A percentile compares a stretch with the other conserved stretches of the same genome.
Conservation (phyloP, 2,888 invertebrate genomes). For the Nephrotoma flavescens region DNA sequence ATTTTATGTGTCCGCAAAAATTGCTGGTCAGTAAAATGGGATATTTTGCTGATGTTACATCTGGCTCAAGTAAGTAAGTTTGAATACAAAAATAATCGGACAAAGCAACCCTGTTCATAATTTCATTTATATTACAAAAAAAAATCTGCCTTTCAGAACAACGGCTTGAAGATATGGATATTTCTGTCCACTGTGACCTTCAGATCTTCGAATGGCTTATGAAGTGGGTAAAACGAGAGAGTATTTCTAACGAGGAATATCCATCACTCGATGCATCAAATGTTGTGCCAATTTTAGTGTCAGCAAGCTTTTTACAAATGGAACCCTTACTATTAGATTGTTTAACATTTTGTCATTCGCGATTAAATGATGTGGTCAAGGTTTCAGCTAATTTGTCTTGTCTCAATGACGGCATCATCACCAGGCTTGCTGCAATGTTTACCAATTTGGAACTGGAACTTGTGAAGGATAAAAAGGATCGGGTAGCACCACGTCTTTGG, state of each 20-base stretch:
- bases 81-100: not conserved
- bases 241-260: constrained; percentile 44
- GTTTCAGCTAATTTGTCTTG: constrained; percentile 78
- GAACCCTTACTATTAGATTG: constrained; percentile 77
- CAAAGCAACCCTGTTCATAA: not conserved
- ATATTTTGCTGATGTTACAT: constrained; percentile 82
- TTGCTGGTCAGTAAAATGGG: constrained; percentile 84
- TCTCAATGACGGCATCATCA: constrained; percentile 62
- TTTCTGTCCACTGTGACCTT: constrained; percentile 93
- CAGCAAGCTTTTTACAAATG: constrained; percentile 89
- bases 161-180: constrained; percentile 80
- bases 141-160: constrained; percentile 30
- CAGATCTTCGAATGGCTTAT: constrained; percentile 93
- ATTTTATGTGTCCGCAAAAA: constrained; percentile 78
- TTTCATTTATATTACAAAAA: constrained; percentile 21
- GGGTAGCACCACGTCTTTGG: constrained; percentile 70
- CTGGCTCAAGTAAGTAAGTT: constrained; percentile 31
- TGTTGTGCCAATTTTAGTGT: constrained; percentile 84
- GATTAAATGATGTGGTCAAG: constrained; percentile 75
- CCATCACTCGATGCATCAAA: constrained; percentile 64
- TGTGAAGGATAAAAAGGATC: constrained; percentile 75
- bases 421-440: constrained; percentile 71
- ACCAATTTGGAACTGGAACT: constrained; percentile 75
- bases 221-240: constrained; percentile 81
- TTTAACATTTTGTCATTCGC: constrained; percentile 68